phyloP scores from a whole-genome alignment of 2,113 vertebrate species.

The Equus quagga region DNA sequence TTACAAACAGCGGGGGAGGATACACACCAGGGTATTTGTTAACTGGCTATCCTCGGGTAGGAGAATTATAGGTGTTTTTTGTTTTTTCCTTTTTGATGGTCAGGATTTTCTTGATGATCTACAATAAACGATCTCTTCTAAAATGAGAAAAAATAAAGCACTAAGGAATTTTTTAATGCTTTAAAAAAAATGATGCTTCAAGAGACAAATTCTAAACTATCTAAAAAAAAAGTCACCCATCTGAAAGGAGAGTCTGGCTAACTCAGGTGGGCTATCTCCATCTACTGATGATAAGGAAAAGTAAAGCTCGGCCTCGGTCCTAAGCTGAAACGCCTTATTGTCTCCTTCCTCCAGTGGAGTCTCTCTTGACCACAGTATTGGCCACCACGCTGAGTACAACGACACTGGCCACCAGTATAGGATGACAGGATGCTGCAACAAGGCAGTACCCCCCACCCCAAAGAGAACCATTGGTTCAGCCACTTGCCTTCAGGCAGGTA shows the following conservation, averaged over 20 bases:
- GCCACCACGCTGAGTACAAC: not conserved
- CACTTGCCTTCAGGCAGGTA: not conserved
- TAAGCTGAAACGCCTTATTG: not conserved
- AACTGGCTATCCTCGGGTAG: not conserved
- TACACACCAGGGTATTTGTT: slow-evolving; percentile 2
- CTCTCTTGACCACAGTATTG: not conserved
- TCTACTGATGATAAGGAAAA: not conserved
- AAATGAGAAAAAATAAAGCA: not conserved
- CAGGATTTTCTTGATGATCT: slow-evolving; percentile 15
- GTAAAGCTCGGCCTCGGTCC: not conserved
- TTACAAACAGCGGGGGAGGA: not conserved
- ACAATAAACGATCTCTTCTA: slow-evolving; percentile 4
- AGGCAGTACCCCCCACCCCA: not conserved
- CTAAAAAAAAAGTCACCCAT: not conserved
- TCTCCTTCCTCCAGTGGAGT: not conserved
- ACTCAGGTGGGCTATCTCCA: not conserved
- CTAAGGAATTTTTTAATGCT: not conserved
- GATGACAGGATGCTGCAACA: not conserved
- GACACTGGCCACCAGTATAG: not conserved
- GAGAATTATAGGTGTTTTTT: not conserved
- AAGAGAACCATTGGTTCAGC: not conserved
- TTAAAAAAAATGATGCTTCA: not conserved
- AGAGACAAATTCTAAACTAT: slow-evolving; percentile 3
- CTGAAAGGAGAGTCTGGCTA: not conserved
- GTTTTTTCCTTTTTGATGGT: not conserved